Evolutionary conservation across 2,113 vertebrate genomes (phyloP), one percentile per base, ranked within the genome.

Genomic region (Trinectes maculatus): DNA sequence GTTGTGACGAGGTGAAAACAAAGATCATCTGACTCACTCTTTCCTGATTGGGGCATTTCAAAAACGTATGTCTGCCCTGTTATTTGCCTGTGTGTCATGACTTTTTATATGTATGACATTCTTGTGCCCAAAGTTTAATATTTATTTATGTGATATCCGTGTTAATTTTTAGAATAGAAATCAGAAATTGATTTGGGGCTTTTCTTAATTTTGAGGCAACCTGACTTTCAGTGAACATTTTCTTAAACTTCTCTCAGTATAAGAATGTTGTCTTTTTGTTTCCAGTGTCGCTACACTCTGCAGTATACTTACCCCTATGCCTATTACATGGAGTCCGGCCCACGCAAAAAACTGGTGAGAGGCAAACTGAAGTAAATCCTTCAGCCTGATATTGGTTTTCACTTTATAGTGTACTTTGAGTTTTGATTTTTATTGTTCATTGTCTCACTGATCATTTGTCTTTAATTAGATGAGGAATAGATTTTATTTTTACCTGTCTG

Each of bases 261-360:
- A 13, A 19, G n/a, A 9, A 42, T 1, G 44, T n/a, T 42, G 1
- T 53, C 2, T 62, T 47, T 55, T 19, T 71, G 19, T 59, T 80
- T 77, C 7, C 78, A 99, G 97, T 99, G 97, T 92, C 97, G 98
- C 76, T 99, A 99, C 80, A 99, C 98, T 16, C 92, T 99, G 91
- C 98, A 99, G 86, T 99, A 99, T 65, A 99, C 98, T 10, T 99
- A 99, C 79, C 98, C 98, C 0, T 99, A 99, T 34, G 97, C 98
- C 69, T 99, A 99, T 91, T 99, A 99, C 93, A 99, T 99, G 97
- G 97, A 99, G 85, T 98, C 98, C 29, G 97, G 98, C 43, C 96
- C 96, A 25, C 93, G 96, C 86, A 99, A 99, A 92, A 98, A 98
- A 87, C 90, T 99, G 94, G 98, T 99, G 90, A 96, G 96, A 58